Evolutionary conservation across 2,888 invertebrate genomes (phyloP).

Genomic region (Caenorhabditis sp.): DNA sequence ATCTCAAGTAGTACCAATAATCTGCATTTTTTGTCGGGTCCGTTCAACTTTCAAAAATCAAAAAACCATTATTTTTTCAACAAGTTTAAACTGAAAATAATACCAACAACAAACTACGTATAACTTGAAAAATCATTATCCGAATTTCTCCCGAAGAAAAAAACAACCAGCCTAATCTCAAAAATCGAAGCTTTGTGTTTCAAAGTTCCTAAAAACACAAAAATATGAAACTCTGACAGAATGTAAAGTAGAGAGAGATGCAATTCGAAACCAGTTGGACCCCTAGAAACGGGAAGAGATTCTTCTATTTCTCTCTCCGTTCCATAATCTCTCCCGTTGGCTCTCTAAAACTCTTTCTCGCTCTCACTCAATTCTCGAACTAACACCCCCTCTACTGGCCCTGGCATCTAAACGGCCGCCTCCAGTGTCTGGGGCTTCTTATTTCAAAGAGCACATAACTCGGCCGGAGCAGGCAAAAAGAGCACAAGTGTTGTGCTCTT

Average conservation of each 20-base stretch:
- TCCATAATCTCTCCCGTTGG: not conserved
- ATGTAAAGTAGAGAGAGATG: slow-evolving; percentile 20
- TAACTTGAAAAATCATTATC: too few species aligned
- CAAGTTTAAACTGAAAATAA: too few species aligned
- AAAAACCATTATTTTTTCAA: too few species aligned
- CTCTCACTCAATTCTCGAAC: too few species aligned
- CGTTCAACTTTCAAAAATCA: too few species aligned
- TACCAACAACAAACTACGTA: too few species aligned
- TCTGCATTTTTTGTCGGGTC: too few species aligned
- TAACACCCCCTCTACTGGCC: slow-evolving; percentile 13
- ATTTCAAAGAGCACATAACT: slow-evolving; percentile 42
- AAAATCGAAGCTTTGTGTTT: not conserved
- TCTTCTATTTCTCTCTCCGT: slow-evolving; percentile 11
- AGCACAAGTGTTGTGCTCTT: slow-evolving; percentile 36
- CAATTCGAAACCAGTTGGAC: slow-evolving; percentile 39
- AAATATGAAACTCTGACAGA: not conserved
- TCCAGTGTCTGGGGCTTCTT: slow-evolving; percentile 35
- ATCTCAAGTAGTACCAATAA: too few species aligned
- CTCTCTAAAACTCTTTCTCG: slow-evolving; percentile 31
- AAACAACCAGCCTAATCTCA: too few species aligned
- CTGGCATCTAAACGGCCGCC: slow-evolving; percentile 21
- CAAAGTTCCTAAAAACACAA: not conserved
- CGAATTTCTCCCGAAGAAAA: too few species aligned
- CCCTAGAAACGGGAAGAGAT: slow-evolving; percentile 31
- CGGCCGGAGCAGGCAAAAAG: slow-evolving; percentile 20